Conservation (phyloP, 2,888 invertebrate species). For the Autographa pulchrina region DNA sequence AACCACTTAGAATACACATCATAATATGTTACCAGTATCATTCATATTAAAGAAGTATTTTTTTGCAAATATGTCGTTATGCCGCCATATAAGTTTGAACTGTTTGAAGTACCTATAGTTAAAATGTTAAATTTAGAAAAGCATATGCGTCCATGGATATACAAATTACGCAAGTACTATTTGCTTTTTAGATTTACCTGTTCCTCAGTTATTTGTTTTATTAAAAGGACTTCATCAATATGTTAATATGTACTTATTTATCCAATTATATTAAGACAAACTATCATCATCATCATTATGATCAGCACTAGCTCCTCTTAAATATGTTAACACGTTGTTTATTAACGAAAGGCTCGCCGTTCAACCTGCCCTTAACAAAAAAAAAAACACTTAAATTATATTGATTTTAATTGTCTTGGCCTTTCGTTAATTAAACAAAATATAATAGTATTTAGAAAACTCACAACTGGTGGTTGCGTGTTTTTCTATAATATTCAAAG, state of each 20-base stretch:
- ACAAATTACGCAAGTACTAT: too few species aligned
- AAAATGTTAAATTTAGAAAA: too few species aligned
- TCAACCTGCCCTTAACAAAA: too few species aligned
- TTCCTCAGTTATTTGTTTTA: too few species aligned
- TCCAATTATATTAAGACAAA: too few species aligned
- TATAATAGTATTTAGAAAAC: constrained; percentile 13
- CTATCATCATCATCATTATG: not conserved
- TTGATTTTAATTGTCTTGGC: not conserved
- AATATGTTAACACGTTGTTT: not conserved
- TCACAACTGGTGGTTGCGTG: constrained; percentile 26
- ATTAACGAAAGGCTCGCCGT: not conserved
- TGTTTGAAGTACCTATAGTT: too few species aligned
- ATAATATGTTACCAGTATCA: not conserved
- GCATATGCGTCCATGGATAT: too few species aligned
- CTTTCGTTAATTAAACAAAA: not conserved
- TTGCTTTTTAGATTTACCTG: too few species aligned
- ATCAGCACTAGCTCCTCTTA: not conserved
- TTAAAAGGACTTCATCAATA: too few species aligned
- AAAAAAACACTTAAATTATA: not conserved
- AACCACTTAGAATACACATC: not conserved
- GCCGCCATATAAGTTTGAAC: too few species aligned
- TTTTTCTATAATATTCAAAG: constrained; percentile 37
- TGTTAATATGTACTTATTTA: too few species aligned
- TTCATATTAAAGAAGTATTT: not conserved
- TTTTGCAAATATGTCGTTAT: too few species aligned